Conservation (phyloP, 2,888 invertebrate species). For the Shargacucullia verbasci region DNA sequence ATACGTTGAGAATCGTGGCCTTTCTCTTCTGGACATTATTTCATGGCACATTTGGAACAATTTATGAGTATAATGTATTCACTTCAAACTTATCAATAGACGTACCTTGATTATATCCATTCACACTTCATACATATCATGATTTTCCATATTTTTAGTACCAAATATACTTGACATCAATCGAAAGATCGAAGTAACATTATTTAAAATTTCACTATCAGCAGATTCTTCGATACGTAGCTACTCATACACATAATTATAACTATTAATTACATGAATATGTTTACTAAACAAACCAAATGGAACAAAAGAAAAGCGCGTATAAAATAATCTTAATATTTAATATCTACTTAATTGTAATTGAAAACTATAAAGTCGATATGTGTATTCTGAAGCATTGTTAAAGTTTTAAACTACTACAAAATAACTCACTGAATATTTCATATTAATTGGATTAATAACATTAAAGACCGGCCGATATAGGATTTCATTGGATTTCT, state of each 20-base stretch:
- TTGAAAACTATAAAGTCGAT: constrained; percentile 51
- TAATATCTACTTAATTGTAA: constrained; percentile 50
- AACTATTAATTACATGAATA: constrained; percentile 41
- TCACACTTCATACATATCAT: constrained; percentile 48
- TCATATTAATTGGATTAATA: constrained; percentile 31
- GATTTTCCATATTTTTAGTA: constrained; percentile 38
- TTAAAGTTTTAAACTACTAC: constrained; percentile 39
- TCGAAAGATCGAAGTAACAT: constrained; percentile 44
- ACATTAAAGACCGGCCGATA: constrained; percentile 15
- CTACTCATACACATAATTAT: constrained; percentile 35
- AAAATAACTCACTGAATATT: constrained; percentile 50
- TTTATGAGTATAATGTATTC: constrained; percentile 60
- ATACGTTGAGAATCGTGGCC: constrained; percentile 52
- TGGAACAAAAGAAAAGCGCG: constrained; percentile 49
- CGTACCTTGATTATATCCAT: constrained; percentile 48
- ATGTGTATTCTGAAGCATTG: constrained; percentile 56
- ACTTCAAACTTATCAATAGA: constrained; percentile 44
- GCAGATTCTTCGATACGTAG: constrained; percentile 39
- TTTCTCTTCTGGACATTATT: constrained; percentile 48
- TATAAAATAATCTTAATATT: constrained; percentile 42
- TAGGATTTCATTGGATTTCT: constrained; percentile 32
- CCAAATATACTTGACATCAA: constrained; percentile 53
- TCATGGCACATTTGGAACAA: constrained; percentile 61
- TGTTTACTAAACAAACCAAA: constrained; percentile 40
- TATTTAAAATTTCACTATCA: constrained; percentile 53